Percentiles rank a stretch among this genome's conserved stretches.
Conservation (phyloP, 92 coral and sea anemone genomes). For the Anthopleura xanthogrammica region DNA sequence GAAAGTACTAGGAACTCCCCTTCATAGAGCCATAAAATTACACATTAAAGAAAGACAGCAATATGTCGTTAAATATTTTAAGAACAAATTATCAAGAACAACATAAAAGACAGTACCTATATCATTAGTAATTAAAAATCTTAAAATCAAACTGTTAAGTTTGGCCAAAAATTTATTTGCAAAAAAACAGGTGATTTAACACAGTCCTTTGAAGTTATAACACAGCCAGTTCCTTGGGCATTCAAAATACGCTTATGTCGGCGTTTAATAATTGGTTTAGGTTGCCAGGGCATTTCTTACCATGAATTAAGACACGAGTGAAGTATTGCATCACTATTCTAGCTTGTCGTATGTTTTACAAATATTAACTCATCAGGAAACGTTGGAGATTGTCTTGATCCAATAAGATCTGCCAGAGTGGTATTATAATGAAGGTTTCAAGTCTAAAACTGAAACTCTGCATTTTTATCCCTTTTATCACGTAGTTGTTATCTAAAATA, state of each 20-base stretch:
- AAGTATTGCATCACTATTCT: background rate
- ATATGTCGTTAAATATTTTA: no score
- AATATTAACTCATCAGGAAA: background rate
- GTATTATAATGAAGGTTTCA: background rate
- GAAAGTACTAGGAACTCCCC: no score
- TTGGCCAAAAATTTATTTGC: background rate
- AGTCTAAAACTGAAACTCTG: background rate
- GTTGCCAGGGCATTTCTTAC: background rate
- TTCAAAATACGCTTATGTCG: background rate
- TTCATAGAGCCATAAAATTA: no score
- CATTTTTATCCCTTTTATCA: background rate
- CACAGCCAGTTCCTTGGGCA: background rate
- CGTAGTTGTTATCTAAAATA: background rate
- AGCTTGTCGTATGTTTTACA: background rate
- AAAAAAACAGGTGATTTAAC: background rate
- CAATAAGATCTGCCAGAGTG: constrained; percentile 10
- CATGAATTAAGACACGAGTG: background rate
- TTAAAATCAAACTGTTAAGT: background rate
- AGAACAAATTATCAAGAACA: no score
- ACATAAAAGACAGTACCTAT: background rate
- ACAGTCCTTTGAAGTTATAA: background rate
- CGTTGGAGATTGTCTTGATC: background rate
- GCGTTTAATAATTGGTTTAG: background rate
- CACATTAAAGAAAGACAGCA: no score
- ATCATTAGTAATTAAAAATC: background rate